A percentile compares a stretch with the other conserved stretches of the same genome.
Evolutionary conservation across 2,113 vertebrate species (phyloP).

Genomic region (Greenwoodochromis staneri): DNA sequence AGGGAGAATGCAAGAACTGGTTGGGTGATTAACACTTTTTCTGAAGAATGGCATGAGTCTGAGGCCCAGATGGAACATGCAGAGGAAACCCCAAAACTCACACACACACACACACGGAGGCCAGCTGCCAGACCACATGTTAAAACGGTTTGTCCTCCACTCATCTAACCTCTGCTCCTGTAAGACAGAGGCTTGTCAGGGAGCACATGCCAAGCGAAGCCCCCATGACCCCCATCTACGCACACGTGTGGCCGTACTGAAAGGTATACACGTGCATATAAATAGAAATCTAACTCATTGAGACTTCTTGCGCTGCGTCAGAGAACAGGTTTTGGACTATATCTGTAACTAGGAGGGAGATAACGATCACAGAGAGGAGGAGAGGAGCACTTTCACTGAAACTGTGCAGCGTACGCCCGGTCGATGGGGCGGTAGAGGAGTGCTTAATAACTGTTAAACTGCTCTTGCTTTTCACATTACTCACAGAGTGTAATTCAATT

Average conservation of each 20-base stretch:
- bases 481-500: conserved; percentile 67
- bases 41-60: conserved; percentile 27
- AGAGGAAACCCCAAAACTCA: conserved; percentile 5
- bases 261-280: background rate
- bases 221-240: conserved; percentile 58
- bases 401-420: background rate
- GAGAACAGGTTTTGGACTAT: background rate
- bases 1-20: conserved; percentile 26
- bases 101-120: conserved; percentile 21
- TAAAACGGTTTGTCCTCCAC: conserved; percentile 57
- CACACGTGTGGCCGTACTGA: conserved; percentile 1
- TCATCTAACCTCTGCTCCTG: conserved; percentile 60
- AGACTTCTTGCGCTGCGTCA: background rate
- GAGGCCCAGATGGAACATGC: background rate
- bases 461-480: conserved; percentile 70
- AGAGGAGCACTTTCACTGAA: background rate
- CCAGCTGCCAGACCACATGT: conserved; percentile 54
- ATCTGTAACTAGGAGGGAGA: background rate
- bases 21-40: conserved; percentile 40
- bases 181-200: conserved; percentile 42
- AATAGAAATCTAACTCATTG: background rate
- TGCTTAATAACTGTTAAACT: conserved; percentile 71
- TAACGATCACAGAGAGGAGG: background rate
- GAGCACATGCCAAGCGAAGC: conserved; percentile 62
- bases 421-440: conserved; percentile 10